Percentiles rank a stretch among this genome's conserved stretches.
Conservation (phyloP, 2,113 vertebrate genomes). For the Spheniscus mendiculus region DNA sequence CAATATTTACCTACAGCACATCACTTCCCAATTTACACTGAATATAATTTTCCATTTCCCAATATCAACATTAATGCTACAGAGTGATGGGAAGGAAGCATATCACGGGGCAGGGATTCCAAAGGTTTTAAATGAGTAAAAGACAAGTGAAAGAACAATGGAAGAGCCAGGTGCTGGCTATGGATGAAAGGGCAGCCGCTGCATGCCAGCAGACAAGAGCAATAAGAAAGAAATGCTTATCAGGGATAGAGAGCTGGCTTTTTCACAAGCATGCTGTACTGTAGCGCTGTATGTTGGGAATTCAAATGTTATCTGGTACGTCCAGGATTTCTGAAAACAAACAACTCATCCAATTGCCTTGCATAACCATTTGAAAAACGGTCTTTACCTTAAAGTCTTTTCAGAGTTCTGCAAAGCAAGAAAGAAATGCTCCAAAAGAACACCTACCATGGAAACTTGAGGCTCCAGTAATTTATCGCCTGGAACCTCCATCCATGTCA, state of each 20-base stretch:
- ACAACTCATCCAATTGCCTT: not conserved
- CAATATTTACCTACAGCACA: not conserved
- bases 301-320: not conserved
- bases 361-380: not conserved
- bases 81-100: not conserved
- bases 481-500: conserved; percentile 96
- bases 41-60: not conserved
- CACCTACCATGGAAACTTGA: conserved; percentile 87
- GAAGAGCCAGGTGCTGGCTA: not conserved
- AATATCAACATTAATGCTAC: not conserved
- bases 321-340: not conserved
- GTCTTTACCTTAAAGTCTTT: not conserved
- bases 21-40: not conserved
- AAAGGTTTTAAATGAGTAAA: not conserved
- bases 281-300: not conserved
- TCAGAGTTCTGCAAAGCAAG: not conserved
- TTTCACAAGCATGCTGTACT: not conserved
- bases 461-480: conserved; percentile 93
- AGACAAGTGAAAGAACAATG: not conserved
- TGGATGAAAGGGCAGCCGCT: not conserved
- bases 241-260: not conserved
- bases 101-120: not conserved
- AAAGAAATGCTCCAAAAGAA: not conserved
- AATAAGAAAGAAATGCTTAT: not conserved
- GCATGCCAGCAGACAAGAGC: not conserved